Base-by-base conservation (phyloP, 2,797 vertebrate genomes). In the Sardinella longiceps region DNA sequence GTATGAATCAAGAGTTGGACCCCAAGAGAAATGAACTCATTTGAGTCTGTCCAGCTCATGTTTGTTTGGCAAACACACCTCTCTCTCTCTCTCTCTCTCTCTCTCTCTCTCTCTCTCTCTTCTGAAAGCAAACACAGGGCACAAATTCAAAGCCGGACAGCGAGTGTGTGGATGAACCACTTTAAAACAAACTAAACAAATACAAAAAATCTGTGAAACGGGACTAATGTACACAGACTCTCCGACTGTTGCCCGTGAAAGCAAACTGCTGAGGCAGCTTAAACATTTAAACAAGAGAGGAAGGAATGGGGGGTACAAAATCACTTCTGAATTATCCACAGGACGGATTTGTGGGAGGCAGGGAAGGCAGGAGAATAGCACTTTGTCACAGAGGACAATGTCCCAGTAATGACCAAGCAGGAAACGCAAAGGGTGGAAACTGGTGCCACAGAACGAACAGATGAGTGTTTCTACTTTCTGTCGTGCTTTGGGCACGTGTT, bases 201-300 rank as follows among this genome's bases (percentile, higher is more conserved):
- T 2, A 90, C 37, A 33, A 46, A 58, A 83, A 88, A 88, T 90
- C 84, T 88, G 66, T 39, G 33, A 30, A 74, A 33, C 66, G 89
- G 58, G 46, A 88, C 87, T 87, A 90, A 92, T 89, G 88, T 14
- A 74, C 66, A 7, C 66, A 37, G 66, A 10, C 63, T 70, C 63
- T 14, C 14, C 28, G 30, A 70, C 28, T 4, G 63, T 74, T 39
- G 33, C 33, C 33, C 1, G 18, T 74, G 66, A 74, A 74, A 74
- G 30, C 66, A 20, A 74, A 74, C 30, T 74, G 66, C 66, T 74
- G 66, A 74, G 20, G 30, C 30, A 39, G 66, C 66, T 74, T 33
- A 39, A 74, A 74, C 33, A 39, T 74, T 74, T 74, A 74, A 74
- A 74, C 66, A 74, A 74, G 66, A 14, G 25, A 10, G 33, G 66